Conservation (phyloP, 2,797 vertebrate species). For the Cynopterus sphinx region DNA sequence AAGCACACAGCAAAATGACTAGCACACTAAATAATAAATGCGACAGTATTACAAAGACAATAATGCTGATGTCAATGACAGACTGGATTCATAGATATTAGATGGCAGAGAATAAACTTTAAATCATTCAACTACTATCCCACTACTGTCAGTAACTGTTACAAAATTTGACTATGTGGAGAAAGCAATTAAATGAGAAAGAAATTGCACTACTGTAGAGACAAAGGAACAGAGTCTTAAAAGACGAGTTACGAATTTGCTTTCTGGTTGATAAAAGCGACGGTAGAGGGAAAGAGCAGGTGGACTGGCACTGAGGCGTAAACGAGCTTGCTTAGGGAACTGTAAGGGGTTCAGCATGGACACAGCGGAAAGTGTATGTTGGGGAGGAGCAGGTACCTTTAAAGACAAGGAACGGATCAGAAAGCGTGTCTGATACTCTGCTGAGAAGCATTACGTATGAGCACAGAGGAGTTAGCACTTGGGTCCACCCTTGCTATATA, state of each 20-base stretch:
- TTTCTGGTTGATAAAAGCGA: background rate
- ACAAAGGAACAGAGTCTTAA: background rate
- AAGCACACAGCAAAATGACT: background rate
- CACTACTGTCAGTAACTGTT: background rate
- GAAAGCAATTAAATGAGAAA: constrained; percentile 12
- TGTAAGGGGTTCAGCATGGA: background rate
- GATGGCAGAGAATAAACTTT: background rate
- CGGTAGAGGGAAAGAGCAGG: background rate
- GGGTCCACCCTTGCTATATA: background rate
- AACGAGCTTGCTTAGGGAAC: background rate
- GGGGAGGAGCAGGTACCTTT: background rate
- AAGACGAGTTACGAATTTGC: background rate
- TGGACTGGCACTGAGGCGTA: background rate
- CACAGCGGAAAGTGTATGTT: background rate
- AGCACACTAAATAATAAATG: background rate
- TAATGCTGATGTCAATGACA: background rate
- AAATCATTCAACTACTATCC: background rate
- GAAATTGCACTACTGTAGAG: background rate
- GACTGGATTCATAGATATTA: background rate
- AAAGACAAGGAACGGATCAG: background rate
- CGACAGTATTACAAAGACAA: background rate
- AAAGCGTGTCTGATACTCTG: background rate
- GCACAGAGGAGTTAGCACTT: background rate
- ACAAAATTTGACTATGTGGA: background rate
- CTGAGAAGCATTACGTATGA: background rate